These are phyloP conservation scores for Ptilonorhynchus violaceus DNA, from an alignment of 2,113 vertebrate genomes.

Conservation along the genomic window DNA sequence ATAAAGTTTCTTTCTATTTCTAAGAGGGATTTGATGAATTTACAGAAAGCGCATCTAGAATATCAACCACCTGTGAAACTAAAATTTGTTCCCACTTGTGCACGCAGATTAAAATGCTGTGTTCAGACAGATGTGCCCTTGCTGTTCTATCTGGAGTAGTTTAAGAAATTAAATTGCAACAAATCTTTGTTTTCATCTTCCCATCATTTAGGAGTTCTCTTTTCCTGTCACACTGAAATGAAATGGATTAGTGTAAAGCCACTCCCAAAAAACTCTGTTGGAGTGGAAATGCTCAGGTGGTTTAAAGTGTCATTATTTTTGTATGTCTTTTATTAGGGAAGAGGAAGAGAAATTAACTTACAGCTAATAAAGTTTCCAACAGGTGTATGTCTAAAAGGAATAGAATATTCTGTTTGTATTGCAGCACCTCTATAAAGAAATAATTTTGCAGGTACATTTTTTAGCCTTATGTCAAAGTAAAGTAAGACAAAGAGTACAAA, in stretches of 20 bases:
- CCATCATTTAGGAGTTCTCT: neutral
- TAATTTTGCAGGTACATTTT: neutral
- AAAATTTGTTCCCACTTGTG: neutral
- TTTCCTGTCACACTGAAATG: neutral
- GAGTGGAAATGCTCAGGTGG: neutral
- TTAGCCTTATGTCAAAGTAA: constrained; percentile 30
- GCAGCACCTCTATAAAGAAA: neutral
- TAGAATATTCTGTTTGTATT: constrained; percentile 1
- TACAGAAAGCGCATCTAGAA: neutral
- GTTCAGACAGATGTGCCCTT: neutral
- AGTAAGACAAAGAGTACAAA: constrained; percentile 23
- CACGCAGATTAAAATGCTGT: neutral
- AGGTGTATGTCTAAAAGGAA: neutral
- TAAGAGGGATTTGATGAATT: neutral
- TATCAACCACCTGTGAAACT: neutral
- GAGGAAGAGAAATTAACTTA: neutral
- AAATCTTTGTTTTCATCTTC: neutral
- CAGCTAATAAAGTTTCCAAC: neutral
- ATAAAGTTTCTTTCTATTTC: neutral
- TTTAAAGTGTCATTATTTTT: neutral
- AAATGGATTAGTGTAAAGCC: neutral
- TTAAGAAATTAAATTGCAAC: neutral
- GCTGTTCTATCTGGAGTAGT: neutral
- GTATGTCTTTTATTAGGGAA: neutral
- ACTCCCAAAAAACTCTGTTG: neutral